phyloP scores from a whole-genome alignment of 2,888 invertebrate species.

The Nomada hirtipes region DNA sequence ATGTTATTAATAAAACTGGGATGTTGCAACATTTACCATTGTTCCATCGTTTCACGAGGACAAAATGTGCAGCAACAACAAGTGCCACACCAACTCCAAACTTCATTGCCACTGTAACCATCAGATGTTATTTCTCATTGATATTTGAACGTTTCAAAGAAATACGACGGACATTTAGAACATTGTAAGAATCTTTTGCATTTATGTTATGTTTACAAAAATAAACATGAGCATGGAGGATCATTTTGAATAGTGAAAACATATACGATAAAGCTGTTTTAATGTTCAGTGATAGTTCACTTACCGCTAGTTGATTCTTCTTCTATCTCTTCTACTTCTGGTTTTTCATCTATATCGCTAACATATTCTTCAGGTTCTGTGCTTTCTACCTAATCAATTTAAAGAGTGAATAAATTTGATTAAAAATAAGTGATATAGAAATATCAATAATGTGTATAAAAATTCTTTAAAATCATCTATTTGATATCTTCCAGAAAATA shows the following conservation, averaged over 20 bases:
- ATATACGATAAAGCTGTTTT: conserved; percentile 5
- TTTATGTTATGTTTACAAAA: conserved; percentile 28
- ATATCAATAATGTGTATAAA: too few species aligned
- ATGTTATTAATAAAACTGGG: conserved; percentile 26
- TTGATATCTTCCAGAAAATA: too few species aligned
- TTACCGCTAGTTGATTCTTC: conserved; percentile 81
- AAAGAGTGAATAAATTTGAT: conserved; percentile 5
- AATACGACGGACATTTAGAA: conserved; percentile 22
- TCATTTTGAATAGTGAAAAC: conserved; percentile 25
- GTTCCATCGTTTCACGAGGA: conserved; percentile 91
- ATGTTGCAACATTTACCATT: conserved; percentile 87
- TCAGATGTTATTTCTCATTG: conserved; percentile 70
- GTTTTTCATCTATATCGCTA: conserved; percentile 73
- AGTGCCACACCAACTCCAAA: conserved; percentile 93
- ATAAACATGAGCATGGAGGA: conserved; percentile 76
- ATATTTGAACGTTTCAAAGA: conserved; percentile 23
- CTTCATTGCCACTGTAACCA: conserved; percentile 94
- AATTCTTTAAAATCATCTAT: too few species aligned
- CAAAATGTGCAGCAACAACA: conserved; percentile 93
- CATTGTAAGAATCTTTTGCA: conserved; percentile 47
- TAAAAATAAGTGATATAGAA: too few species aligned
- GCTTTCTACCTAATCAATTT: conserved; percentile 68
- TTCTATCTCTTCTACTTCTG: conserved; percentile 78
- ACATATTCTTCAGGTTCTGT: conserved; percentile 78
- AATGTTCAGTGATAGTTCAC: conserved; percentile 43